A percentile compares a stretch with the other conserved stretches of the same genome.
phyloP scores from a whole-genome alignment of 2,888 invertebrate genomes.

The Platycheirus albimanus region DNA sequence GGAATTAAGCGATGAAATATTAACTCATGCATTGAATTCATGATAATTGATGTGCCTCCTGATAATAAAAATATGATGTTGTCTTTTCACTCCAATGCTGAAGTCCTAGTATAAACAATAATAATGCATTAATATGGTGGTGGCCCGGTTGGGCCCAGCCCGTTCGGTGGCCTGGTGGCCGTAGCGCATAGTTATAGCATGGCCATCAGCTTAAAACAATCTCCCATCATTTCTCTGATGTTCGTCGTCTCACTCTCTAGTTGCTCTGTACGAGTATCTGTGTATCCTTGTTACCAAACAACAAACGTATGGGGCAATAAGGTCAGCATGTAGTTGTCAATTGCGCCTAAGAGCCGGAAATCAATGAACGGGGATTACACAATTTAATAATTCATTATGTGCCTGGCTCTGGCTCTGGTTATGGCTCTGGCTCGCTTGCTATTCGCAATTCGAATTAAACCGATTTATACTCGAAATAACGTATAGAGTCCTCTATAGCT shows the following conservation, averaged over 20 bases:
- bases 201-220: conserved; percentile 52
- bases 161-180: neutral
- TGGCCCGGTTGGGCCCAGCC: too few relatives aligned
- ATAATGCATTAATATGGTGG: conserved; percentile 51
- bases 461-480: conserved; percentile 22
- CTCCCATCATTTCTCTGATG: neutral
- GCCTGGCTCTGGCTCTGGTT: conserved; percentile 17
- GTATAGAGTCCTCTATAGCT: neutral
- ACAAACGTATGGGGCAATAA: conserved; percentile 45
- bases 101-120: conserved; percentile 38
- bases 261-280: too few relatives aligned
- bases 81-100: conserved; percentile 43
- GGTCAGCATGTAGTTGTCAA: conserved; percentile 61
- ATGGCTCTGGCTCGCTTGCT: neutral
- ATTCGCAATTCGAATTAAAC: conserved; percentile 27
- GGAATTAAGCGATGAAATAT: conserved; percentile 66
- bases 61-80: conserved; percentile 61
- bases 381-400: conserved; percentile 65
- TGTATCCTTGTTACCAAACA: conserved; percentile 5
- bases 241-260: neutral
- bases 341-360: conserved; percentile 58
- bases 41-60: conserved; percentile 62
- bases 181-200: conserved; percentile 5
- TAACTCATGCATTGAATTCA: conserved; percentile 57
- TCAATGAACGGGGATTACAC: conserved; percentile 68